Conservation (phyloP, 2,113 vertebrate genomes). For the Bambusicola thoracicus region DNA sequence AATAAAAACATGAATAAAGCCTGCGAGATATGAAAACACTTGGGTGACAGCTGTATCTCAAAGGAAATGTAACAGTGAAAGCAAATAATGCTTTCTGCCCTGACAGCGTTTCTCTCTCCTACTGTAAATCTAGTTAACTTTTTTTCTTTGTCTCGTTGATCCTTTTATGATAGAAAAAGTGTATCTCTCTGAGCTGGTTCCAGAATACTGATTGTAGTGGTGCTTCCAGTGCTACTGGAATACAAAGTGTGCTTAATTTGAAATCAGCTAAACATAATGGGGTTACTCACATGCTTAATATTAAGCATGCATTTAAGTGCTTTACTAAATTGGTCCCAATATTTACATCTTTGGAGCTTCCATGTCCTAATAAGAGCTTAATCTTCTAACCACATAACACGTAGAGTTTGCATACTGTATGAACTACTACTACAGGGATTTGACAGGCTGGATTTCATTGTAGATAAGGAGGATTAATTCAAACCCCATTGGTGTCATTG, state of each 20-base stretch:
- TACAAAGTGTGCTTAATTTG: neutral
- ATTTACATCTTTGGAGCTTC: neutral
- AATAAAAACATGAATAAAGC: neutral
- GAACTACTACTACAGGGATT: neutral
- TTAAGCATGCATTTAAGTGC: neutral
- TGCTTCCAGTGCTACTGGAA: neutral
- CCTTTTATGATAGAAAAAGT: neutral
- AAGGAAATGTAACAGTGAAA: neutral
- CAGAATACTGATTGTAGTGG: neutral
- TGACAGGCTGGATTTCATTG: neutral
- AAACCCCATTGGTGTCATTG: neutral
- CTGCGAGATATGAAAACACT: neutral
- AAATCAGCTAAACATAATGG: neutral
- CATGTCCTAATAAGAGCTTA: neutral
- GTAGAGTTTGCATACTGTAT: neutral
- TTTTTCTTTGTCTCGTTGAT: conserved; percentile 5
- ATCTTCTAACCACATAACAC: neutral
- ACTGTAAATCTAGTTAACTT: neutral
- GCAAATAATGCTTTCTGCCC: neutral
- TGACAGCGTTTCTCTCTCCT: neutral
- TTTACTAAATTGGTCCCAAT: neutral
- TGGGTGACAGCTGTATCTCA: neutral
- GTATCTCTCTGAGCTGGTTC: neutral
- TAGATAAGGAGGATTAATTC: conserved; percentile 23
- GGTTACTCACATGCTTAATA: neutral